These are phyloP conservation scores for Vidua macroura DNA, from an alignment of 2,113 vertebrate genomes.

Conservation along the genomic window DNA sequence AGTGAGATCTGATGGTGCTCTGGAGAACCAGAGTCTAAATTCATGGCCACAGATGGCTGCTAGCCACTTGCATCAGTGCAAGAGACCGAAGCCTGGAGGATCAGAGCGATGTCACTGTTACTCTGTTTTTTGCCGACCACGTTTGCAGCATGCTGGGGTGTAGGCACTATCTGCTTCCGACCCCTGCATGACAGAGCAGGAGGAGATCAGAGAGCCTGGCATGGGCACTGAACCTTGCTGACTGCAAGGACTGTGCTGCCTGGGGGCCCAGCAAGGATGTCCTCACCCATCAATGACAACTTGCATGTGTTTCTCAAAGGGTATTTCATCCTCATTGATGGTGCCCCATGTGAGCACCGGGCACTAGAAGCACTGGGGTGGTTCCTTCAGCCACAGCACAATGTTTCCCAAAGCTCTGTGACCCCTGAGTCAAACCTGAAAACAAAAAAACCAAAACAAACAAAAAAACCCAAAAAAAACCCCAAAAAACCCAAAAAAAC, in stretches of 20 bases:
- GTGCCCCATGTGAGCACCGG: background rate
- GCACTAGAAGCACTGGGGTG: background rate
- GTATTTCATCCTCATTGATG: background rate
- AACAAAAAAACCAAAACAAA: background rate
- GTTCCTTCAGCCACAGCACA: background rate
- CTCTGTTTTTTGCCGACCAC: background rate
- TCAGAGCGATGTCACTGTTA: background rate
- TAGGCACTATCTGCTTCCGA: background rate
- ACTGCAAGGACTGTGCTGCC: background rate
- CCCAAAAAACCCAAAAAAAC: no score
- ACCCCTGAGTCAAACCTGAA: background rate
- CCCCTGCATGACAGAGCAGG: background rate
- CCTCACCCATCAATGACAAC: rapidly evolving
- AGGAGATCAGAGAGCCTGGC: background rate
- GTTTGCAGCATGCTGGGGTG: background rate
- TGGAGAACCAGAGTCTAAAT: background rate
- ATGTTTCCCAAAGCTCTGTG: background rate
- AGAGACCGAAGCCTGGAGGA: rapidly evolving
- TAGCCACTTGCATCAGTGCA: background rate
- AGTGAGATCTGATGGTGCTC: background rate
- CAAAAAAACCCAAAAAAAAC: no score
- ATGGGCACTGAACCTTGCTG: background rate
- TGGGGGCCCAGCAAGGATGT: background rate
- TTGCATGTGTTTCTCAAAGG: background rate
- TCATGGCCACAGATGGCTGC: background rate